Evolutionary conservation across 2,888 invertebrate genomes (phyloP).

Genomic region (Plagodis dolabraria): DNA sequence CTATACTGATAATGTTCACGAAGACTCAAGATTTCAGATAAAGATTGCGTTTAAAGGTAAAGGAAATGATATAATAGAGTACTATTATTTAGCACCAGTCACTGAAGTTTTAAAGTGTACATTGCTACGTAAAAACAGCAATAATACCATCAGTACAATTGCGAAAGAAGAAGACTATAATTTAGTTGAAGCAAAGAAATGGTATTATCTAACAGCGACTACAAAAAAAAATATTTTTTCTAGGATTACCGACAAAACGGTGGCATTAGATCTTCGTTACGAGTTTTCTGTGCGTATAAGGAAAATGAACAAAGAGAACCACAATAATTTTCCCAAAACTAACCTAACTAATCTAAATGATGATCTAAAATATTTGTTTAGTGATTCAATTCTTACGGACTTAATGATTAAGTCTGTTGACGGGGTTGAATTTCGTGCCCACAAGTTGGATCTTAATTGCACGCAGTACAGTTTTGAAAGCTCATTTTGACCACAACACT

Average conservation of each 20-base stretch:
- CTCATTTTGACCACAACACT: constrained; percentile 78
- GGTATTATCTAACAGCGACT: constrained; percentile 74
- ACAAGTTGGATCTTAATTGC: constrained; percentile 75
- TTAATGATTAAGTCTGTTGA: constrained; percentile 73
- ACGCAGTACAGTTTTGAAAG: constrained; percentile 73
- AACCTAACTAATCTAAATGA: constrained; percentile 55
- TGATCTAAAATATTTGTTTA: constrained; percentile 71
- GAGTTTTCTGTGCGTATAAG: constrained; percentile 71
- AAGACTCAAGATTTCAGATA: constrained; percentile 64
- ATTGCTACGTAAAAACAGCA: constrained; percentile 73
- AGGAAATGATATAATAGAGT: constrained; percentile 73
- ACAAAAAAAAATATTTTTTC: constrained; percentile 70
- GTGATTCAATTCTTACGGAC: constrained; percentile 72
- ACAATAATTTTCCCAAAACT: constrained; percentile 59
- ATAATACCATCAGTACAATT: constrained; percentile 44
- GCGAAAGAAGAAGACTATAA: constrained; percentile 66
- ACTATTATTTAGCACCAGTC: constrained; percentile 69
- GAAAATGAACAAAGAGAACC: constrained; percentile 67
- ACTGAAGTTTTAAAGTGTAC: constrained; percentile 73
- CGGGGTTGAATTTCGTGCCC: constrained; percentile 68
- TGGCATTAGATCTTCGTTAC: too few relatives aligned
- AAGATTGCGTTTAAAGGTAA: constrained; percentile 76
- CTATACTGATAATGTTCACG: constrained; percentile 38
- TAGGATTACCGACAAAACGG: constrained; percentile 51
- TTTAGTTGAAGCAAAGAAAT: constrained; percentile 72